Evolutionary conservation across 2,113 vertebrate species (phyloP), one percentile per base, ranked within the genome.

Genomic region (Channa maculata): DNA sequence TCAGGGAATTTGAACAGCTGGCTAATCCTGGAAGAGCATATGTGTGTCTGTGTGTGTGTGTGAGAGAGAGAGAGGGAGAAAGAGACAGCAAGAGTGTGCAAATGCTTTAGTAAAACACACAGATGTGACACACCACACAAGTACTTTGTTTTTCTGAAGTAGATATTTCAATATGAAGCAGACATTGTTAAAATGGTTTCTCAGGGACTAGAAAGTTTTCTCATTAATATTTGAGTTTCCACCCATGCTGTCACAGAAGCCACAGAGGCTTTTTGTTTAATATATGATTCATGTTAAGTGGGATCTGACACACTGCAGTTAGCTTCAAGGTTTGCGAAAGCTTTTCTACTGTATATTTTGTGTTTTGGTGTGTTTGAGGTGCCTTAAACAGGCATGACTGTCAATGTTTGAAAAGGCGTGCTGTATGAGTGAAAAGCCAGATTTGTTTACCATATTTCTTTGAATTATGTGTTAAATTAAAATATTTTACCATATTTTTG

Each of bases 181-280:
- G 68, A 76, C 72, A 36, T 67, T 65, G 68, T 58, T 49, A 6
- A 49, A 75, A 75, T 5, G 24, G 43, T 71, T 85, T 86, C 69
- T 69, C 8, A 0, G 59, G 46, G 65, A 73, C 62, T 44, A 71
- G 24, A 24, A 82, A 86, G 83, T 79, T 80, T 86, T 79, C 77
- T 84, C 83, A 79, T 88, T 86, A 60, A 88, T 84, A 82, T 87
- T 82, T 89, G 53, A 83, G 66, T 78, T 72, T 84, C 67, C 54
- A 66, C 69, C 7, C 64, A 39, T 65, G 54, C 69, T 10, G 50
- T 77, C 37, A 11, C 37, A 54, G 79, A 75, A 52, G 81, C 75
- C 75, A 76, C 53, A 33, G 38, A 85, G 77, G 67, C 75, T 84
- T 84, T 88, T 86, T 86, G 80, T 83, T 77, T 82, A 61, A 89